Percentiles rank a stretch among this genome's conserved stretches.
phyloP scores from a whole-genome alignment of 2,888 invertebrate genomes.

The Coronaproctus castanopsis region DNA sequence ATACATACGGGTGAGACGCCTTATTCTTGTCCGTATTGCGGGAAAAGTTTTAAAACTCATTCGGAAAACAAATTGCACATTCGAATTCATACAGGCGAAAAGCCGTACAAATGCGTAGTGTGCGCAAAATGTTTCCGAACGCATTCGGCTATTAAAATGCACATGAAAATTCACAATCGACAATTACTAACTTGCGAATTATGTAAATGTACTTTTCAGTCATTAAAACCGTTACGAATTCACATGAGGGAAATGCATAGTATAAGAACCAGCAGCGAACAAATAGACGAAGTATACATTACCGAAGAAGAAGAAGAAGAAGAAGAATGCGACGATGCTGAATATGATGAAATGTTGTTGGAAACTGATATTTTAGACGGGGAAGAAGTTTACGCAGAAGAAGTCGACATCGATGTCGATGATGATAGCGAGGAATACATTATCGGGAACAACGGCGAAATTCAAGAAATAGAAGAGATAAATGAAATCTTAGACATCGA shows the following conservation, averaged over 20 bases:
- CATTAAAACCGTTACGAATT: background rate
- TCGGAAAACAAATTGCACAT: conserved; percentile 11
- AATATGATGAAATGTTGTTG: background rate
- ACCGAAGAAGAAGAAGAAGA: background rate
- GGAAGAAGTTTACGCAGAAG: background rate
- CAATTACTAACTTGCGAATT: background rate
- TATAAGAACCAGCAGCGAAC: background rate
- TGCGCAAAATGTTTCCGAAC: conserved; percentile 10
- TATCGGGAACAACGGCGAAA: too few relatives aligned
- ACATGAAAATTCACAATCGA: conserved; percentile 3
- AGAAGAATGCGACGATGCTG: background rate
- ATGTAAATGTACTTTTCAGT: background rate
- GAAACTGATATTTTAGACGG: background rate
- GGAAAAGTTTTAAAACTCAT: conserved; percentile 11
- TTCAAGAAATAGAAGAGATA: too few relatives aligned
- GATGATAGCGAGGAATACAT: background rate
- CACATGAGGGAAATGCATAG: conserved; percentile 1
- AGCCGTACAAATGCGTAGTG: conserved; percentile 5
- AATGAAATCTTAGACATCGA: too few relatives aligned
- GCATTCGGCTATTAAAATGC: conserved; percentile 12
- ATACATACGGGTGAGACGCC: conserved; percentile 11
- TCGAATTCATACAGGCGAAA: conserved; percentile 10
- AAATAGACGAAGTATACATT: background rate
- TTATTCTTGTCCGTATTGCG: conserved; percentile 10
- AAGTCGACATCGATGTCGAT: background rate